A percentile compares a stretch with the other conserved stretches of the same genome.
Evolutionary conservation across 2,113 vertebrate species (phyloP).

Genomic region (Collichthys lucidus): DNA sequence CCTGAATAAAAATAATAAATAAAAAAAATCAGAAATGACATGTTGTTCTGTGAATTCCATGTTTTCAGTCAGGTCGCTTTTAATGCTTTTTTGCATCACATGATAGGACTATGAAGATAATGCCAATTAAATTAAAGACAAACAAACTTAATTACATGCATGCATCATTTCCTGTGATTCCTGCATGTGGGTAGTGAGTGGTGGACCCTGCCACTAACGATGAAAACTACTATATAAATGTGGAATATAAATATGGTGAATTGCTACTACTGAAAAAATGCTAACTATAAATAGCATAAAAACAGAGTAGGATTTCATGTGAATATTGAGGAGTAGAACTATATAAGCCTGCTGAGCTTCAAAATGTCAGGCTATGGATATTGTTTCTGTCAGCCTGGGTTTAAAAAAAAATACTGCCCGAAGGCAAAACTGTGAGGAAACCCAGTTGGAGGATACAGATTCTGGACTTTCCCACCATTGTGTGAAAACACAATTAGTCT

Average conservation of each 20-base stretch:
- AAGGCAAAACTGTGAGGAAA: background rate
- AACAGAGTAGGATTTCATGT: background rate
- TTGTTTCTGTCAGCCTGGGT: background rate
- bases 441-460: conserved; percentile 1
- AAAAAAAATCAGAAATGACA: background rate
- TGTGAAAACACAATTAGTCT: conserved; percentile 50
- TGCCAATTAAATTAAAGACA: background rate
- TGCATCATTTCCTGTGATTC: background rate
- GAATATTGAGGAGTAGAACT: background rate
- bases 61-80: background rate
- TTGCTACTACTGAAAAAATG: background rate
- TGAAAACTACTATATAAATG: background rate
- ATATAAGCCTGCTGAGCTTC: background rate
- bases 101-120: background rate
- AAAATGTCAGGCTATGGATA: background rate
- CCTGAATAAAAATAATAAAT: background rate
- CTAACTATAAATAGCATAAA: background rate
- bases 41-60: background rate
- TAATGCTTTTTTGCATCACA: background rate
- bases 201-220: background rate
- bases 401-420: conserved; percentile 1
- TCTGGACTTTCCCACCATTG: conserved; percentile 28
- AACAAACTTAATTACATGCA: background rate
- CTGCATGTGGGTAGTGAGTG: background rate
- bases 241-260: background rate